phyloP scores from a whole-genome alignment of 2,113 vertebrate species.

The Pitta sordida region DNA sequence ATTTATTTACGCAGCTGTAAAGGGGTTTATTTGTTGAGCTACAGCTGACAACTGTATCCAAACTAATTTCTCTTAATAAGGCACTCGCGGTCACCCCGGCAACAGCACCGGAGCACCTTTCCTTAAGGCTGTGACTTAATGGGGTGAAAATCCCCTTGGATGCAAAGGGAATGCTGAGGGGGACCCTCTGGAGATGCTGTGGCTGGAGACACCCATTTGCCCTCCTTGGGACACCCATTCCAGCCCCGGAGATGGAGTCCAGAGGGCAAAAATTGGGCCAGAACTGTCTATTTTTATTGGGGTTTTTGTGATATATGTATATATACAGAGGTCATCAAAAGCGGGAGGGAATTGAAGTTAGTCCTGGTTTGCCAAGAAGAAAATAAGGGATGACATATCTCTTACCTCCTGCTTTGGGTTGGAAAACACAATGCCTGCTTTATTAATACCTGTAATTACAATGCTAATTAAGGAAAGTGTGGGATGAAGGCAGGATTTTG shows the following conservation, averaged over 20 bases:
- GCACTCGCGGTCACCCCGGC: conserved; percentile 25
- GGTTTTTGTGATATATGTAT: fast-evolving
- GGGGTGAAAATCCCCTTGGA: background rate
- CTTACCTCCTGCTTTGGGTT: background rate
- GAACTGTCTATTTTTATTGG: too few relatives aligned
- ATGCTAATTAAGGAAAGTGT: background rate
- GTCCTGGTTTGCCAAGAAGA: background rate
- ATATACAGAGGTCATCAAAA: background rate
- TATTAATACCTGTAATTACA: background rate
- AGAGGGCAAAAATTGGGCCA: background rate
- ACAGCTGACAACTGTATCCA: conserved; percentile 17
- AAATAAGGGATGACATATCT: background rate
- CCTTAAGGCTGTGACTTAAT: background rate
- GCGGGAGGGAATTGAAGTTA: background rate
- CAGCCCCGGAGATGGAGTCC: background rate
- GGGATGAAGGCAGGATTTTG: background rate
- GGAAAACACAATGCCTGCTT: background rate
- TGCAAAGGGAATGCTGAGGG: background rate
- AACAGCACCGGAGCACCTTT: background rate
- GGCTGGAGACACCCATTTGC: fast-evolving
- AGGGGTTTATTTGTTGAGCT: conserved; percentile 63
- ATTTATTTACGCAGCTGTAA: conserved; percentile 52
- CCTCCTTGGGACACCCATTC: background rate
- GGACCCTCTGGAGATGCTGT: background rate
- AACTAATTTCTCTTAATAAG: conserved; percentile 66